A percentile compares a stretch with the other conserved stretches of the same genome.
Evolutionary conservation across 2,888 invertebrate species (phyloP).

Genomic region (Acanthosepion pharaonis): DNA sequence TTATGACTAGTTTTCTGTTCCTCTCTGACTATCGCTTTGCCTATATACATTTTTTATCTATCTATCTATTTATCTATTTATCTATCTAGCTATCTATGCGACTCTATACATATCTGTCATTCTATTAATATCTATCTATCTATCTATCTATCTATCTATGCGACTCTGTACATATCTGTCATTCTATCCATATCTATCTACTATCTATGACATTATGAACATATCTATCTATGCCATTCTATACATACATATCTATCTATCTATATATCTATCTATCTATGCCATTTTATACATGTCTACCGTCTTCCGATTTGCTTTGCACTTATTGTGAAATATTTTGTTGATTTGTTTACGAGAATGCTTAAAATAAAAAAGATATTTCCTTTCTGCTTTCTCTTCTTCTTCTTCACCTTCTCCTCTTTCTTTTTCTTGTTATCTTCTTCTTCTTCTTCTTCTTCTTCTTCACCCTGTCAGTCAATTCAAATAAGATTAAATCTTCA

Average conservation of each 20-base stretch:
- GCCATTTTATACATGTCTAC: background rate
- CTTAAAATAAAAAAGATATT: background rate
- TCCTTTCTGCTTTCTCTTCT: too few relatives aligned
- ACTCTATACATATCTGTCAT: background rate
- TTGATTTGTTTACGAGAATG: too few relatives aligned
- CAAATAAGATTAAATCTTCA: slow-evolving; percentile 14
- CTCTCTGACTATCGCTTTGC: too few relatives aligned
- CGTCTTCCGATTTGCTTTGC: too few relatives aligned
- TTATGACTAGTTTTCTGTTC: too few relatives aligned
- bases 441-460: background rate
- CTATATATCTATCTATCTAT: background rate
- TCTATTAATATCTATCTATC: background rate
- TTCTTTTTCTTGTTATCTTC: too few relatives aligned
- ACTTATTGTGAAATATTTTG: too few relatives aligned
- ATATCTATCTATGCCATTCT: too few relatives aligned
- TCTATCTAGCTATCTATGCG: background rate
- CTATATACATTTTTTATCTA: background rate
- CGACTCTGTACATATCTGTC: background rate
- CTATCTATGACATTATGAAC: too few relatives aligned
- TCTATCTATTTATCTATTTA: background rate
- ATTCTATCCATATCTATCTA: background rate
- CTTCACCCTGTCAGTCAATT: background rate
- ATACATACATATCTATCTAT: too few relatives aligned
- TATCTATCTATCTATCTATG: background rate
- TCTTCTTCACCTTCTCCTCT: too few relatives aligned